Percentiles rank a stretch among this genome's conserved stretches.
These are phyloP conservation scores for Takifugu bimaculatus DNA, from an alignment of 2,113 vertebrate species.

Conservation along the genomic window DNA sequence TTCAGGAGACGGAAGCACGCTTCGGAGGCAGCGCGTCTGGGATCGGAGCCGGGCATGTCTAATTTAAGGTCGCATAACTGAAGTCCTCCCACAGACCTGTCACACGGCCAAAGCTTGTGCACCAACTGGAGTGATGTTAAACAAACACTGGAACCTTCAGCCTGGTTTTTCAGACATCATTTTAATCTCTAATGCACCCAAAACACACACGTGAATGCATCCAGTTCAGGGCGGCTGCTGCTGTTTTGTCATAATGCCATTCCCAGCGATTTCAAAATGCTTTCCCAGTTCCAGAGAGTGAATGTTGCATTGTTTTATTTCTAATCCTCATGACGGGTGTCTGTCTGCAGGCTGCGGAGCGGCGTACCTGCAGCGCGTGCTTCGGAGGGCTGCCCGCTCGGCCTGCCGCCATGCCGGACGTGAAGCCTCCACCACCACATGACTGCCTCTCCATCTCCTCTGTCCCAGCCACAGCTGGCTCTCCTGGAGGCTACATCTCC, in stretches of 20 bases:
- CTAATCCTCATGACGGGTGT: background rate
- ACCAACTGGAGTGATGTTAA: too few species aligned
- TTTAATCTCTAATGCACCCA: too few species aligned
- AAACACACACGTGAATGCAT: too few species aligned
- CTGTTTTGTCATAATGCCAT: too few species aligned
- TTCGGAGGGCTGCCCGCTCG: constrained; percentile 43
- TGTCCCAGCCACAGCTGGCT: constrained; percentile 63
- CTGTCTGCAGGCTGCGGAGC: constrained; percentile 47
- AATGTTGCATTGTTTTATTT: too few species aligned
- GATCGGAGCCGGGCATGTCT: constrained; percentile 14
- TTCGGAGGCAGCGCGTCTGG: constrained; percentile 22
- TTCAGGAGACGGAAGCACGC: constrained; percentile 21
- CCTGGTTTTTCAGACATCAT: too few species aligned
- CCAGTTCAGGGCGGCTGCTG: too few species aligned
- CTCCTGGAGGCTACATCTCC: constrained; percentile 68
- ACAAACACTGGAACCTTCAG: too few species aligned
- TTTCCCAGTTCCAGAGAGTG: too few species aligned
- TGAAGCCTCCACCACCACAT: constrained; percentile 74
- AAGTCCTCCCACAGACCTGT: constrained; percentile 9
- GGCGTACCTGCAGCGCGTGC: constrained; percentile 15
- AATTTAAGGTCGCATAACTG: constrained; percentile 6
- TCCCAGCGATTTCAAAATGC: too few species aligned
- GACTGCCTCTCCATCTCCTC: constrained; percentile 72
- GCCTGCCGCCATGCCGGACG: constrained; percentile 72
- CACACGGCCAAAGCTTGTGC: background rate